Evolutionary conservation across 1,140 invertebrate genomes (phyloP).

Genomic region (Danaus plexippus): DNA sequence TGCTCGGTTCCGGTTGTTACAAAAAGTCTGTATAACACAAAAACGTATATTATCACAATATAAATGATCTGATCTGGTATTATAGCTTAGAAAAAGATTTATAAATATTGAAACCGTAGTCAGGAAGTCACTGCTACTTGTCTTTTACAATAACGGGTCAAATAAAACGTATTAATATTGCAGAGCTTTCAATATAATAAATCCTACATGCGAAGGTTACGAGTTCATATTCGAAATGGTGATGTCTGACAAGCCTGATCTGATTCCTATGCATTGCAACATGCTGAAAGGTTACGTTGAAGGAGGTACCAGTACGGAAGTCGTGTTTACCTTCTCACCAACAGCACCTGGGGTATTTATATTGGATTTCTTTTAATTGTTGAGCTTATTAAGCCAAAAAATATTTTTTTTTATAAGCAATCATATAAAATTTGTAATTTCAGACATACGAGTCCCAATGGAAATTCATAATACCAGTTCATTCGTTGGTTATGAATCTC

Average conservation of each 20-base stretch:
- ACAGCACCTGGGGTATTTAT: slow-evolving; percentile 46
- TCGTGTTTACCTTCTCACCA: slow-evolving; percentile 59
- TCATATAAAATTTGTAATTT: slow-evolving; percentile 11
- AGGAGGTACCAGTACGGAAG: slow-evolving; percentile 50
- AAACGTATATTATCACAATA: too few species aligned
- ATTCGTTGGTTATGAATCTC: slow-evolving; percentile 42
- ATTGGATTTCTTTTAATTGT: background rate
- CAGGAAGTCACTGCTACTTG: too few species aligned
- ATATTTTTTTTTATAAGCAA: slow-evolving; percentile 1
- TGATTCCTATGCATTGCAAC: slow-evolving; percentile 57
- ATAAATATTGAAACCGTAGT: too few species aligned
- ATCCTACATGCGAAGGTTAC: slow-evolving; percentile 53
- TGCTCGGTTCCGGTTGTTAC: slow-evolving; percentile 66
- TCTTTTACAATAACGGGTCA: too few species aligned
- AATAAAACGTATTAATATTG: slow-evolving; percentile 5
- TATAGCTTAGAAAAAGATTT: too few species aligned
- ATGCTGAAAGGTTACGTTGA: slow-evolving; percentile 54
- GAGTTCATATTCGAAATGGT: slow-evolving; percentile 62
- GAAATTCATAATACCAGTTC: slow-evolving; percentile 48
- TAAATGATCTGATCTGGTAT: too few species aligned
- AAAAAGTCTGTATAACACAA: slow-evolving; percentile 40
- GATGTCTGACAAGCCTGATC: slow-evolving; percentile 40
- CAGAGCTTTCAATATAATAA: slow-evolving; percentile 54
- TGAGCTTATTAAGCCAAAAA: background rate
- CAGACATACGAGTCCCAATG: slow-evolving; percentile 59